Evolutionary conservation across 2,113 vertebrate species (phyloP), one percentile per base, ranked within the genome.

Genomic region (Caranx melampygus): DNA sequence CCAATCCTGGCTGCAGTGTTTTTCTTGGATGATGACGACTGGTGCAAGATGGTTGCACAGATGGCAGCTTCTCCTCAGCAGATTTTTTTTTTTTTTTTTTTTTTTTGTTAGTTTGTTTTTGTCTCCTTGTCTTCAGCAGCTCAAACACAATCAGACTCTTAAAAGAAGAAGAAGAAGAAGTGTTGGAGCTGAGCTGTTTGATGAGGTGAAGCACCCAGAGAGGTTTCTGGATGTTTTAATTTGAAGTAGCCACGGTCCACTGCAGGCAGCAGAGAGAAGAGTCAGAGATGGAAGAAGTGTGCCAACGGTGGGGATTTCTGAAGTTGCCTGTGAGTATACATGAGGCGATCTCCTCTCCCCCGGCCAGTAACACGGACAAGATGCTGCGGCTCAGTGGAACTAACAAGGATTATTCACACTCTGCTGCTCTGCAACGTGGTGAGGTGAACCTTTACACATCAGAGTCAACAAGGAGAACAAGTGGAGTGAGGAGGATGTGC

Each of bases 211-310:
- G 16, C 57, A 52, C 74, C 15, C 16, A 8, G 42, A 9, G 49
- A 47, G 1, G 2, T 60, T 79, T 71, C 13, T 58, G 21, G 62
- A n/a, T 0, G 1, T 71, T 66, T 7, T 71, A 7, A 55, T 44
- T 13, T 33, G 15, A 51, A 75, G 52, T 26, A 42, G 21, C 34
- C 40, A 33, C 40, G 61, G 34, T 58, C 62, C 33, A 61, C 65
- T 55, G 52, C 73, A 63, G 72, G 52, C 73, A 63, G 72, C 35
- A 21, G 52, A 44, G 45, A n/a, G 26, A 51, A 15, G 33, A 82
- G 52, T 55, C 40, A 1, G 20, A 72, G 51, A 69, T 52, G 14
- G 70, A 76, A 68, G 61, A 82, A 34, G 47, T 67, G 26, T 55
- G 33, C 42, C 7, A 3, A 42, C 63, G 3, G 34, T 1, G 42